Evolutionary conservation across 2,888 invertebrate genomes (phyloP).

Genomic region (Mesochorus sp.): DNA sequence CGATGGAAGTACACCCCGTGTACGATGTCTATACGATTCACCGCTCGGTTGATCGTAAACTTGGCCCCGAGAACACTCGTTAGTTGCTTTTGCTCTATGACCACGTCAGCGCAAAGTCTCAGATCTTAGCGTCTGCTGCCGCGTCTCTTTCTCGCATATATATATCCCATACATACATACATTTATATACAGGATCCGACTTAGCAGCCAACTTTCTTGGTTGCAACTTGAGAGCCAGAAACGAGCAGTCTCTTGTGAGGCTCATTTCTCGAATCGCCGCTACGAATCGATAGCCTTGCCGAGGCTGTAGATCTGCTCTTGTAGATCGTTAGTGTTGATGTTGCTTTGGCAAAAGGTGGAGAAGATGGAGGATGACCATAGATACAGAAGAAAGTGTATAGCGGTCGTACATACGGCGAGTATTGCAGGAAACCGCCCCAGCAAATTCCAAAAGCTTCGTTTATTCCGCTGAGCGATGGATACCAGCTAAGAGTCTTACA

Average conservation of each 20-base stretch:
- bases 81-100: slow-evolving; percentile 57
- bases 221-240: slow-evolving; percentile 36
- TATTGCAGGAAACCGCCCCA: slow-evolving; percentile 51
- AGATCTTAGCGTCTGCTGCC: slow-evolving; percentile 45
- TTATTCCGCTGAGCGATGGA: slow-evolving; percentile 38
- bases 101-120: slow-evolving; percentile 47
- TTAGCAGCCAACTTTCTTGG: slow-evolving; percentile 8
- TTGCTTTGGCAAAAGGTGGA: slow-evolving; percentile 46
- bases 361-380: slow-evolving; percentile 28
- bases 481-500: slow-evolving; percentile 37
- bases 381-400: slow-evolving; percentile 22
- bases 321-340: slow-evolving; percentile 61
- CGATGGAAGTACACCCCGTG: slow-evolving; percentile 16
- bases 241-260: slow-evolving; percentile 14
- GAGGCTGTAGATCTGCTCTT: slow-evolving; percentile 53
- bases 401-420: background rate
- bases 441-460: slow-evolving; percentile 59
- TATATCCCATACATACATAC: slow-evolving; percentile 1
- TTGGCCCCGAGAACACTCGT: slow-evolving; percentile 65
- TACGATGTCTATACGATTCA: slow-evolving; percentile 49
- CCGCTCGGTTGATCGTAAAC: slow-evolving; percentile 66
- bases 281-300: slow-evolving; percentile 54
- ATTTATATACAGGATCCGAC: background rate
- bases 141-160: slow-evolving; percentile 18
- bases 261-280: slow-evolving; percentile 58